Evolutionary conservation across 2,797 vertebrate genomes (phyloP).

Genomic region (Macroramphosus scolopax): DNA sequence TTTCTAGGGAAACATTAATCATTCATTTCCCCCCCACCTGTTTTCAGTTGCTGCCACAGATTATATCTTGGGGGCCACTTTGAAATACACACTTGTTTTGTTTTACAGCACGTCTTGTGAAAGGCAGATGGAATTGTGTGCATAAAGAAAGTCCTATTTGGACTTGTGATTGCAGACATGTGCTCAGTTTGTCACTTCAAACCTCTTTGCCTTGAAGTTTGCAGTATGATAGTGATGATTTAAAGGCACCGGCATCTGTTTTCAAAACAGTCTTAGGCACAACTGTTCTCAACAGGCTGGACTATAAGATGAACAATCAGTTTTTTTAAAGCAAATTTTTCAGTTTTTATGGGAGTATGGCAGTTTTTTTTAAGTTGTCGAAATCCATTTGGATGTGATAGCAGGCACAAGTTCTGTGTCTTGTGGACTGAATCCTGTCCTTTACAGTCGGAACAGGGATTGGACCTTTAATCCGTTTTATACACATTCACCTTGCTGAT

Average conservation of each 20-base stretch:
- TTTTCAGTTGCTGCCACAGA: slow-evolving; percentile 25
- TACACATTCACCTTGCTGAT: not conserved
- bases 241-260: no score
- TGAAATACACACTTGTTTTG: slow-evolving; percentile 1
- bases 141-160: not conserved
- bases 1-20: slow-evolving; percentile 8
- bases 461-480: slow-evolving; percentile 3
- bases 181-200: slow-evolving; percentile 1
- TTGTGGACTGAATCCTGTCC: slow-evolving; percentile 1
- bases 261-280: no score
- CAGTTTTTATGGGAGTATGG: no score
- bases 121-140: not conserved
- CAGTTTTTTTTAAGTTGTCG: no score
- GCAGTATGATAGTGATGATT: slow-evolving; percentile 1
- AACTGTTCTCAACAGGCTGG: no score
- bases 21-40: slow-evolving; percentile 17
- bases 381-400: no score
- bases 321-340: no score
- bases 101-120: not conserved
- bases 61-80: not conserved
- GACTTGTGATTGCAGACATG: slow-evolving; percentile 5
- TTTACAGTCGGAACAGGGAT: slow-evolving; percentile 17
- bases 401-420: no score
- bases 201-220: slow-evolving; percentile 1
- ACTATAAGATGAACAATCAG: no score